Evolutionary conservation across 2,888 invertebrate genomes (phyloP).

Genomic region (Ormyrus nitidulus): DNA sequence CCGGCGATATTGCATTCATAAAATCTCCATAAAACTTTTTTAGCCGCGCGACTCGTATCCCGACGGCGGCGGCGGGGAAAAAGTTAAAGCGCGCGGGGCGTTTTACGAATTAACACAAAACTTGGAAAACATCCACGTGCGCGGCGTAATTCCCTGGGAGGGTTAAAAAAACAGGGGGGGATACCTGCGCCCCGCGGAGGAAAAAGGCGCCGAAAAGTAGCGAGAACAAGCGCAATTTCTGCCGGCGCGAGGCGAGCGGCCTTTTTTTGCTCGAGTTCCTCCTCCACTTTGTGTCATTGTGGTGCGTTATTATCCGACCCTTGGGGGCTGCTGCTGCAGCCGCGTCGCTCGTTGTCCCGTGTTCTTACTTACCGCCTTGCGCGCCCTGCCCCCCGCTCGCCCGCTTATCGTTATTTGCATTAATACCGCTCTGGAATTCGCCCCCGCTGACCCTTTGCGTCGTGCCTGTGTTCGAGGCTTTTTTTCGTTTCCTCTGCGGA

Average conservation of each 20-base stretch:
- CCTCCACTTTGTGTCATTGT: constrained; percentile 46
- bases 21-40: constrained; percentile 41
- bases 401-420: constrained; percentile 49
- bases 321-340: not conserved
- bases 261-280: constrained; percentile 42
- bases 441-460: not conserved
- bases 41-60: not conserved
- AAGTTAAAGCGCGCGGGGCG: not conserved
- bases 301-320: constrained; percentile 48
- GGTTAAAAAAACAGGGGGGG: not conserved
- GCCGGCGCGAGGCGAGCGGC: not conserved
- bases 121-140: constrained; percentile 12
- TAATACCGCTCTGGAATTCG: constrained; percentile 25
- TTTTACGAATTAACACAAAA: constrained; percentile 24
- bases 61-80: not conserved
- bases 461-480: no score
- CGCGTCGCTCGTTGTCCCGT: not conserved
- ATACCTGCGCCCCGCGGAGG: not conserved
- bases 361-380: not conserved
- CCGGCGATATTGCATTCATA: constrained; percentile 36
- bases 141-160: constrained; percentile 7
- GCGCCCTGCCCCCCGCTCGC: constrained; percentile 19
- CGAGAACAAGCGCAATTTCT: constrained; percentile 7
- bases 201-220: not conserved
- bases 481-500: no score